These are phyloP conservation scores for Spodoptera litura DNA, from an alignment of 1,140 invertebrate species.

Conservation along the genomic window DNA sequence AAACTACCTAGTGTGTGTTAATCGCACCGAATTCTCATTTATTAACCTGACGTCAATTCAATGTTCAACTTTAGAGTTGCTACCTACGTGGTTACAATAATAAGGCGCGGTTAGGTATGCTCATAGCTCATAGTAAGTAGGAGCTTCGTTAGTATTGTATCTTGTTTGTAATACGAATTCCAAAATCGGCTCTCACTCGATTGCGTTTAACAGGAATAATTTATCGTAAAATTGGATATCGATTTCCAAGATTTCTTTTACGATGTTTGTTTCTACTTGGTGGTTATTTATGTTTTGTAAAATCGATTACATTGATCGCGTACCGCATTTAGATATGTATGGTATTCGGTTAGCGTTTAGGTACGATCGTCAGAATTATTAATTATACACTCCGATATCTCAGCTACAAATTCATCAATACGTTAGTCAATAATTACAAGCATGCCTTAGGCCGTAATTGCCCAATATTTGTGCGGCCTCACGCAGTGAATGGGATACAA, in stretches of 20 bases:
- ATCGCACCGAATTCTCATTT: slow-evolving; percentile 16
- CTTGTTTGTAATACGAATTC: slow-evolving; percentile 7
- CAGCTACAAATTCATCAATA: too few species aligned
- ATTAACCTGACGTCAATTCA: slow-evolving; percentile 34
- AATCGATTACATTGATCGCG: neutral
- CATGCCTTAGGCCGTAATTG: neutral
- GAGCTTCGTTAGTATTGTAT: neutral
- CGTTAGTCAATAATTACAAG: too few species aligned
- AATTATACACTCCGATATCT: too few species aligned
- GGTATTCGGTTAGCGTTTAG: too few species aligned
- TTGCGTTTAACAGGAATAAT: neutral
- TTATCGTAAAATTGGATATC: neutral
- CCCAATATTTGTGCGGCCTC: slow-evolving; percentile 1
- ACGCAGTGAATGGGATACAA: neutral
- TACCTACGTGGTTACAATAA: slow-evolving; percentile 27
- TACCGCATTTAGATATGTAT: neutral
- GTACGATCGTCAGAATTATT: too few species aligned
- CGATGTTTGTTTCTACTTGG: neutral
- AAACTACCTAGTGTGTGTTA: slow-evolving; percentile 11
- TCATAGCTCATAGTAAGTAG: neutral
- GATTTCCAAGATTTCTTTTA: neutral
- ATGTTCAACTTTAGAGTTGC: slow-evolving; percentile 14
- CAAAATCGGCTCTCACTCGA: slow-evolving; percentile 9
- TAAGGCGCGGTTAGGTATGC: neutral
- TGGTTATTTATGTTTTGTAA: slow-evolving; percentile 22